Percentiles rank a stretch among this genome's conserved stretches.
Evolutionary conservation across 2,888 invertebrate species (phyloP).

Genomic region (Dasysyrphus albostriatus): DNA sequence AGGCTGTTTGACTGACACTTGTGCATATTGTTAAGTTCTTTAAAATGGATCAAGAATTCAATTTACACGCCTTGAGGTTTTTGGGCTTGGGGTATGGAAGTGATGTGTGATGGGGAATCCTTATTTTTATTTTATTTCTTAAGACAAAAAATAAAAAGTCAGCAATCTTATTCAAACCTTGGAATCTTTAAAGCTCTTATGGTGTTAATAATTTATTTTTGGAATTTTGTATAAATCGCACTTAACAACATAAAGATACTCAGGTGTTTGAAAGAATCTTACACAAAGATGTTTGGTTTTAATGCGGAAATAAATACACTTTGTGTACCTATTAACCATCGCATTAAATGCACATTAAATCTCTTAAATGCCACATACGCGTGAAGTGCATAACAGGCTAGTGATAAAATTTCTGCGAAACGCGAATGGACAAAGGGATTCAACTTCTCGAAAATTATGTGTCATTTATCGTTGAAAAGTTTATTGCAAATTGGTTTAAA

Average conservation of each 20-base stretch:
- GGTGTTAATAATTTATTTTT: neutral
- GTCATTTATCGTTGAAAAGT: too few species aligned
- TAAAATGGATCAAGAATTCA: slow-evolving; percentile 74
- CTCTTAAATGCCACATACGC: too few species aligned
- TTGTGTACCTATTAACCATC: too few species aligned
- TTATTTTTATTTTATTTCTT: slow-evolving; percentile 16
- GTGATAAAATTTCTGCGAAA: too few species aligned
- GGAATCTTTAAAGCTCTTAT: neutral
- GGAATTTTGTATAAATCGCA: neutral
- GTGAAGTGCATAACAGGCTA: too few species aligned
- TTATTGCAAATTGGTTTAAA: too few species aligned
- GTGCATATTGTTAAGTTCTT: slow-evolving; percentile 73
- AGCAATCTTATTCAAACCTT: neutral
- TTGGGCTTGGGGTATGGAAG: neutral
- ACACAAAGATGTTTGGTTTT: too few species aligned
- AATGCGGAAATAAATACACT: too few species aligned
- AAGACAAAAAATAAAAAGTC: neutral
- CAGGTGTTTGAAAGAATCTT: too few species aligned
- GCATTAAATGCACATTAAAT: too few species aligned
- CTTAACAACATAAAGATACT: neutral
- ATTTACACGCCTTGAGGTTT: slow-evolving; percentile 33
- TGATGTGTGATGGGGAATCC: slow-evolving; percentile 17
- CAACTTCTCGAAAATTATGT: too few species aligned
- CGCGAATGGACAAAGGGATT: too few species aligned
- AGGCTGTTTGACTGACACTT: slow-evolving; percentile 74